Base-by-base conservation (phyloP, 1,140 invertebrate genomes). In the Hylaeus volcanicus region DNA sequence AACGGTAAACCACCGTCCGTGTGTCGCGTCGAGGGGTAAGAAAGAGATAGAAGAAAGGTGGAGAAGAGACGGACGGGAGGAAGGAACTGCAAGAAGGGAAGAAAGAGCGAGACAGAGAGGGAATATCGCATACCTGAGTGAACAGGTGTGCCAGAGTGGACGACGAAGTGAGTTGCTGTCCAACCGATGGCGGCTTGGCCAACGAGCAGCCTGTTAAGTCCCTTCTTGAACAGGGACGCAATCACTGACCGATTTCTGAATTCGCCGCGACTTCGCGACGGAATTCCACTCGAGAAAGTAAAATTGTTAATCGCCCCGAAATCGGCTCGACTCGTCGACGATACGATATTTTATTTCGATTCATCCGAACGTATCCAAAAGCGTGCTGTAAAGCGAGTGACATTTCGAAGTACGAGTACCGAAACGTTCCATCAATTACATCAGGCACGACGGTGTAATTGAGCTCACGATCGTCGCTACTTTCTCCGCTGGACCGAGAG, bases 141-240 rank as follows among this genome's bases (percentile, higher is more conserved):
- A 88, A 88, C 86, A 88, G 86, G 86, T 88, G 86, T 88, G 86
- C 86, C 82, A 64, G 74, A 69, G 73, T 81, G 69, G 83, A 86
- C 79, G 79, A 80, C 79, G 73, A 80, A 58, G 72, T 80, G 73
- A 80, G 73, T 74, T 75, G 79, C 79, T 82, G 85, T 79, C 85
- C 81, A 74, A 55, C 73, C 64, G 84, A 66, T 75, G 71, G 66
- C 68, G 61, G 82, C 80, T 79, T 45, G 79, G 74, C 78, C 72
- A 85, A 85, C 73, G 71, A 78, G 74, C 56, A 80, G 79, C 82
- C 86, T 86, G 79, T 86, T 84, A 82, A 84, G 73, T 82, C 79
- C 79, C 75, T 88, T 82, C 77, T 66, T 85, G 64, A 83, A 48
- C 79, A 80, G 79, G 83, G 72, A 86, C 85, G 80, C 81, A 86